Evolutionary conservation across 2,113 vertebrate genomes (phyloP).

Genomic region (Scomber scombrus): DNA sequence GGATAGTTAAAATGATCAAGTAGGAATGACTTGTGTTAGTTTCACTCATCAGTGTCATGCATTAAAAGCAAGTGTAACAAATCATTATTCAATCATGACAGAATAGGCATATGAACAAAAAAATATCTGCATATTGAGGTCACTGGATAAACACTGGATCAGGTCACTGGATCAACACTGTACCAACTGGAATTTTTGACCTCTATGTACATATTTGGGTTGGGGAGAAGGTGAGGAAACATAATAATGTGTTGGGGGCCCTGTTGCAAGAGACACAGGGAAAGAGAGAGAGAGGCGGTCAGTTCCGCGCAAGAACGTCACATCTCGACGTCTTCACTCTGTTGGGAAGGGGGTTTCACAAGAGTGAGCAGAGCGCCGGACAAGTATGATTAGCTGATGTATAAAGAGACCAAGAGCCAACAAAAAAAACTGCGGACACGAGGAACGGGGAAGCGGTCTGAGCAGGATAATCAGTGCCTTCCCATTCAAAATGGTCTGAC

Average conservation of each 20-base stretch:
- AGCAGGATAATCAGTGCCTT: neutral
- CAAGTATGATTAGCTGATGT: neutral
- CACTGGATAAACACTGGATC: neutral
- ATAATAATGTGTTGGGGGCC: conserved; percentile 31
- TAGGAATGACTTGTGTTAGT: neutral
- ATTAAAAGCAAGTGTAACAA: neutral
- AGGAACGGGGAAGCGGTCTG: neutral
- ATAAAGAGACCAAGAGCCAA: conserved; percentile 19
- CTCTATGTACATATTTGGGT: neutral
- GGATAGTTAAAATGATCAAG: neutral
- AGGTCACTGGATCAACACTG: conserved; percentile 14
- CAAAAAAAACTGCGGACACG: conserved; percentile 3
- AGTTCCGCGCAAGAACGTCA: conserved; percentile 37
- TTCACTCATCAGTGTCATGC: neutral
- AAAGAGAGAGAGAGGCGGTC: neutral
- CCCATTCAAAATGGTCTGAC: neutral
- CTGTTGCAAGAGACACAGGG: conserved; percentile 26
- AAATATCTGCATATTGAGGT: conserved; percentile 1
- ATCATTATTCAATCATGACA: neutral
- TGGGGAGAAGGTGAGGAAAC: conserved; percentile 32
- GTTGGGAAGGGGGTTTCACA: conserved; percentile 28
- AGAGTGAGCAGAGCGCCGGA: neutral
- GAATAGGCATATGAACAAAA: neutral
- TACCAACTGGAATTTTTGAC: neutral
- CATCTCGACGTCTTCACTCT: conserved; percentile 26